These are phyloP conservation scores for Brachycybe producta DNA, from an alignment of 2,888 invertebrate species.

Conservation along the genomic window DNA sequence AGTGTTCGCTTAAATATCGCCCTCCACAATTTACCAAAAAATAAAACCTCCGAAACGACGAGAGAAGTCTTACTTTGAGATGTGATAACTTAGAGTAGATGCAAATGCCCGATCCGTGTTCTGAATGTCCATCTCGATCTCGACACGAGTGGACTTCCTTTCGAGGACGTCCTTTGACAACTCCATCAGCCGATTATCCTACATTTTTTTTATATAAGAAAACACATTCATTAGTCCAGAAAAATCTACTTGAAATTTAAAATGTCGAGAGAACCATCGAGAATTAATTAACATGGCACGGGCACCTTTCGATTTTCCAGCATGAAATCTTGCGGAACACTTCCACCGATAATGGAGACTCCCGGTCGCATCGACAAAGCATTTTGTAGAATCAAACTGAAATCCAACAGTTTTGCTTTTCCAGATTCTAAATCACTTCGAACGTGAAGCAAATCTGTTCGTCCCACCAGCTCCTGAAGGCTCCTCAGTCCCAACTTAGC, in stretches of 20 bases:
- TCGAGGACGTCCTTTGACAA: constrained; percentile 57
- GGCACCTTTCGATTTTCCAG: constrained; percentile 32
- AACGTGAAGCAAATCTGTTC: constrained; percentile 73
- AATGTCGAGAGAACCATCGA: too few species aligned
- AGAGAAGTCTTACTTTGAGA: constrained; percentile 60
- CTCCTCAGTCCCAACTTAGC: constrained; percentile 74
- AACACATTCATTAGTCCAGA: neutral
- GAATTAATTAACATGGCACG: neutral
- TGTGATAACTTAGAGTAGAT: constrained; percentile 83
- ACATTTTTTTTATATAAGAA: too few species aligned
- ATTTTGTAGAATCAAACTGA: constrained; percentile 71
- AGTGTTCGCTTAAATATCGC: too few species aligned
- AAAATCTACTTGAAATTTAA: too few species aligned
- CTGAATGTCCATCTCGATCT: constrained; percentile 63
- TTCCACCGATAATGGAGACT: constrained; percentile 79
- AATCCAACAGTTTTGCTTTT: constrained; percentile 74
- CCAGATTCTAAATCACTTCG: constrained; percentile 52
- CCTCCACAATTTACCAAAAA: too few species aligned
- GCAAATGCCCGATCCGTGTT: constrained; percentile 90
- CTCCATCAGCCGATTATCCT: constrained; percentile 61
- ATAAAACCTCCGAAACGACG: too few species aligned
- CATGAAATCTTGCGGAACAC: constrained; percentile 51
- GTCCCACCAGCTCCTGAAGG: constrained; percentile 82
- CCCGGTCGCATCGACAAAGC: constrained; percentile 81
- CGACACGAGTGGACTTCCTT: constrained; percentile 51